Evolutionary conservation across 2,888 invertebrate genomes (phyloP), one percentile per base, ranked within the genome.

Genomic region (Aphidoletes aphidimyza): DNA sequence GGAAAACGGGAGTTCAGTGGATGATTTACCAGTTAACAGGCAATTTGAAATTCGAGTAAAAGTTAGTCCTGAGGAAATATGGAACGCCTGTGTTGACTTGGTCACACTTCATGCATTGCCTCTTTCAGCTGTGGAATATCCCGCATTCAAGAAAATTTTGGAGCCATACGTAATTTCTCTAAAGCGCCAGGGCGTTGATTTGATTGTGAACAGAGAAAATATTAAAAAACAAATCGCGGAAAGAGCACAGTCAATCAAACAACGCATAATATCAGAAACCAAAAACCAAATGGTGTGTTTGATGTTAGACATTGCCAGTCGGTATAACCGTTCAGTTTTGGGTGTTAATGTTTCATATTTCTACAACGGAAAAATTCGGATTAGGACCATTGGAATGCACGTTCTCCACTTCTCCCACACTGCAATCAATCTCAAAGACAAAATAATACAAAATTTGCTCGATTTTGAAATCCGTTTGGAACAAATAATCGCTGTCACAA

Each of bases 31-130:
- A n/a, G n/a, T n/a, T n/a, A n/a, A n/a, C n/a, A n/a, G n/a, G n/a
- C n/a, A n/a, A n/a, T n/a, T 59, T 30, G 59, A 59, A 26, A 3
- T 59, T 59, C 59, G 59, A 26, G 59, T 59, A 59, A 59, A 59
- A 59, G 59, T 59, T 3, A 26, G 26, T 59, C 59, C 59, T 11
- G 8, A 26, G 5, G 26, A 59, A 59, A 59, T 59, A 26, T 22
- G 5, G 59, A 14, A 59, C 8, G 22, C 59, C 3, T 59, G 26
- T 30, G 14, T 59, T 11, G 59, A 59, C 3, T 59, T 59, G 26
- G 14, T 59, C 5, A 59, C 59, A 3, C 8, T 30, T 5, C 3
- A 59, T 59, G 59, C 8, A 3, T 26, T 59, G 59, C 59, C 59
- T 6, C 59, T 59, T 2, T 5, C 26, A 8, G 6, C 14, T 26